Evolutionary conservation across 53 echinoderm and acorn worm genomes (phyloP).

Genomic region (Pentamera pediparva): DNA sequence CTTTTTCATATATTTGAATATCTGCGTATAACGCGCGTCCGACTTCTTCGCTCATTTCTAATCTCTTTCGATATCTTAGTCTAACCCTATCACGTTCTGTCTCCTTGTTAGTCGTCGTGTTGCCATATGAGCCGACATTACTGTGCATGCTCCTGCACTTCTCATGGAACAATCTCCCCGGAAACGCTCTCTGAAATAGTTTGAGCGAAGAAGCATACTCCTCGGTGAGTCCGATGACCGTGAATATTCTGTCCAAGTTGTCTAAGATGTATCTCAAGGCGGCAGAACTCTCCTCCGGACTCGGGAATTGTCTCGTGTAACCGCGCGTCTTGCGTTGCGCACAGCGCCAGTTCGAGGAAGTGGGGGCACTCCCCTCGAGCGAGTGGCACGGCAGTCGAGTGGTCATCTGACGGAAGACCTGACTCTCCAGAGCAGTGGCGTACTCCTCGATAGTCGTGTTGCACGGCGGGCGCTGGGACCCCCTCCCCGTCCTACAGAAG

Average conservation of each 20-base stretch:
- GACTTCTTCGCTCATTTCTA: not conserved
- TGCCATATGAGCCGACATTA: conserved; percentile 1
- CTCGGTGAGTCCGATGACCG: conserved; percentile 1
- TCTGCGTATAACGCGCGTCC: not conserved
- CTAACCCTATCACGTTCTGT: not conserved
- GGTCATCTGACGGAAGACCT: conserved; percentile 16
- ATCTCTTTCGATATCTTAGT: not conserved
- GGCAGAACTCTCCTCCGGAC: not conserved
- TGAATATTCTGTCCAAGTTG: conserved; percentile 14
- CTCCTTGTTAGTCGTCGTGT: not conserved
- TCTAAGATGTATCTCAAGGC: conserved; percentile 1
- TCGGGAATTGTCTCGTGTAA: too few relatives aligned
- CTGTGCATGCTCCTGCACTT: not conserved
- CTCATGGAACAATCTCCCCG: not conserved
- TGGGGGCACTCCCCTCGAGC: too few relatives aligned
- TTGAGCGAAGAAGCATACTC: not conserved
- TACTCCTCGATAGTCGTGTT: conserved; percentile 10
- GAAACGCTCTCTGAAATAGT: not conserved
- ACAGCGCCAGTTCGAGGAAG: too few relatives aligned
- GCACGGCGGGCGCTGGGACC: conserved; percentile 1
- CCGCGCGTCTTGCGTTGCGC: too few relatives aligned
- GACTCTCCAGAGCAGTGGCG: not conserved
- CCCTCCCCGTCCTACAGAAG: conserved; percentile 41
- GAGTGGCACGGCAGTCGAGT: not conserved
- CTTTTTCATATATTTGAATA: conserved; percentile 18